Evolutionary conservation across 2,113 vertebrate genomes (phyloP).

Genomic region (Myotis yumanensis): DNA sequence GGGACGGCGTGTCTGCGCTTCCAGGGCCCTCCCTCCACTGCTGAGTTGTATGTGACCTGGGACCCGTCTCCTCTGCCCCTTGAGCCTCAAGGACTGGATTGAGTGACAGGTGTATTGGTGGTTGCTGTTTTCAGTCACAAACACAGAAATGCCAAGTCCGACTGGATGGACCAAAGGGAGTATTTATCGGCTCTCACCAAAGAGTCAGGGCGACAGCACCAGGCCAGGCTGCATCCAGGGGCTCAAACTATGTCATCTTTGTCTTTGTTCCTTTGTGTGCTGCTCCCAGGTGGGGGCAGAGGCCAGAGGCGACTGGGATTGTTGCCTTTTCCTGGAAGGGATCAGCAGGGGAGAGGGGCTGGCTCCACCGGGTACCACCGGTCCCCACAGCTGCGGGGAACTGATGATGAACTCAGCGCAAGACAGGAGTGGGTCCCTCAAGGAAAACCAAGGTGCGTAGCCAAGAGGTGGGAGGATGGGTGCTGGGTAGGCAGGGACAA

Average conservation of each 20-base stretch:
- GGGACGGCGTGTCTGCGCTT: not conserved
- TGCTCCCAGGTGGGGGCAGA: not conserved
- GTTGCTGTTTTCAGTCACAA: not conserved
- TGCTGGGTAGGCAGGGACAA: not conserved
- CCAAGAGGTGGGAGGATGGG: not conserved
- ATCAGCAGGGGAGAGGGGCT: not conserved
- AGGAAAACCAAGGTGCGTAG: not conserved
- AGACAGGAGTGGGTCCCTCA: not conserved
- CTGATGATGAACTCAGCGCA: not conserved
- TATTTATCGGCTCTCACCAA: not conserved
- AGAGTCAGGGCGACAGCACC: not conserved
- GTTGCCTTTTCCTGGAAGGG: not conserved
- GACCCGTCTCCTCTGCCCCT: not conserved
- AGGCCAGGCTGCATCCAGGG: constrained; percentile 21
- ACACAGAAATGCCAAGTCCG: not conserved
- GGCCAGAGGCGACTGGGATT: not conserved
- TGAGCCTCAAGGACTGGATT: not conserved
- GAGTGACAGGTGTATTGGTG: not conserved
- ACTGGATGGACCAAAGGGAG: not conserved
- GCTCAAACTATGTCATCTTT: not conserved
- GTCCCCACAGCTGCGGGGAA: not conserved
- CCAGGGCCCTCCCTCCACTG: not conserved
- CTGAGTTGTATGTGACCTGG: not conserved
- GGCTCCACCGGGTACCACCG: not conserved
- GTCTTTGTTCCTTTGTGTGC: not conserved